Percentiles rank a stretch among this genome's conserved stretches.
phyloP scores from a whole-genome alignment of 2,888 invertebrate species.

The Mechanitis messenoides region DNA sequence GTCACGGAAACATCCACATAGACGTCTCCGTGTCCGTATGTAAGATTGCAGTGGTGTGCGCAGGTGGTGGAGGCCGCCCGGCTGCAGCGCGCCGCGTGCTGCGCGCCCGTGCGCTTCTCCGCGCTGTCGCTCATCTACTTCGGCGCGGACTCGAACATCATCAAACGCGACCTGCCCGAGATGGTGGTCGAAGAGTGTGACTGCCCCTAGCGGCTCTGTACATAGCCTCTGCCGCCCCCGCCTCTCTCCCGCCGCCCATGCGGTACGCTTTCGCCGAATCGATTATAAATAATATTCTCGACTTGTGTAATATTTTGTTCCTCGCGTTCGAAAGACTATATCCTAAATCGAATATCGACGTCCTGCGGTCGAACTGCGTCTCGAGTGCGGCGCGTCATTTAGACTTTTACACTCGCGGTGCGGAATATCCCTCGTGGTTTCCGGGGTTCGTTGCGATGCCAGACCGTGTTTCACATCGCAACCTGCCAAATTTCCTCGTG shows the following conservation, averaged over 20 bases:
- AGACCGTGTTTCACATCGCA: conserved; percentile 76
- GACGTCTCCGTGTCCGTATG: background rate
- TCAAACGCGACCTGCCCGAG: conserved; percentile 94
- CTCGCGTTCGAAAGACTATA: conserved; percentile 77
- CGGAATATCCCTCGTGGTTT: background rate
- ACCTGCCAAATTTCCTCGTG: conserved; percentile 75
- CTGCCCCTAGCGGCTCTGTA: conserved; percentile 83
- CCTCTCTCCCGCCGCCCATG: conserved; percentile 34
- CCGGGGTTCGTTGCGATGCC: conserved; percentile 20
- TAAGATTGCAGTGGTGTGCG: background rate
- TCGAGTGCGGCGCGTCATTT: conserved; percentile 37
- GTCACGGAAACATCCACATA: no score
- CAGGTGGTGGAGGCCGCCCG: conserved; percentile 94
- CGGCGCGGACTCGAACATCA: conserved; percentile 91
- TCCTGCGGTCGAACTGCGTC: conserved; percentile 34
- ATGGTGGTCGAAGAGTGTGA: conserved; percentile 98
- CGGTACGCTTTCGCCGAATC: conserved; percentile 69
- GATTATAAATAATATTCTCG: conserved; percentile 74
- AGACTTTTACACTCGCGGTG: conserved; percentile 29
- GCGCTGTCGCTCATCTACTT: conserved; percentile 95
- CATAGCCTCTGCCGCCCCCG: conserved; percentile 49
- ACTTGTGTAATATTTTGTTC: conserved; percentile 76
- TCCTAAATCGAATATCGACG: conserved; percentile 50
- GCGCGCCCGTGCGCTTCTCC: conserved; percentile 93
- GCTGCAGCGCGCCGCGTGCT: conserved; percentile 92